Evolutionary conservation across 2,797 vertebrate species (phyloP), one percentile per base, ranked within the genome.

Genomic region (Acrocephalus scirpaceus): DNA sequence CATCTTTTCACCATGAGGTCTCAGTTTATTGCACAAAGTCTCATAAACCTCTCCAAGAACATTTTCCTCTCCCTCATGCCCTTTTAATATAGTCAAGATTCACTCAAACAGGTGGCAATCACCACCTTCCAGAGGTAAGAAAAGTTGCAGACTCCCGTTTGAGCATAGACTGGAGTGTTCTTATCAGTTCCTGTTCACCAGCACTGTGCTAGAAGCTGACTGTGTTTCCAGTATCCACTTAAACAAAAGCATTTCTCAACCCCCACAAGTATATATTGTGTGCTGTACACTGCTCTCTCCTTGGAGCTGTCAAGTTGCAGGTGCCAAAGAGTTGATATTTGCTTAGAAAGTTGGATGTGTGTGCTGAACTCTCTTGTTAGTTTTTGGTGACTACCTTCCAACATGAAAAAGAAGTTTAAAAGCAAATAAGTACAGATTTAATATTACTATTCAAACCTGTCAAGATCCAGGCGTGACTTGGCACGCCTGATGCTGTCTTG

Each of bases 1-100:
- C 79, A 10, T 80, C 71, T 95, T 94, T 92, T 77, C 75, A 77
- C 67, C 65, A 10, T 38, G 36, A 36, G 72, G 87, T 73, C 70
- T n/a, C 47, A 54, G 50, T 91, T 94, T 77, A 88, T 38, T 17
- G 22, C 56, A 32, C 32, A 62, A 69, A 80, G 51, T 91, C 86
- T 86, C 62, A 90, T 65, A 84, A 93, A 88, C 5, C 20, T 51
- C 57, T 82, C 57, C 62, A 70, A 78, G 11, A 90, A 11, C 21
- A 8, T 76, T 95, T 92, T 70, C 29, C 4, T 80, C 26, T 40
- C 29, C 13, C 32, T 25, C 7, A 18, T 1, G 5, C 14, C 15
- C n/a, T 76, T 88, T 51, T 60, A 60, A 72, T n/a, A 32, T 42
- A 60, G 61, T 56, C 69, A 84, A 62, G 79, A 95, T 81, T 91